Evolutionary conservation across 2,888 invertebrate species (phyloP), one percentile per base, ranked within the genome.

Genomic region (Hyles lineata): DNA sequence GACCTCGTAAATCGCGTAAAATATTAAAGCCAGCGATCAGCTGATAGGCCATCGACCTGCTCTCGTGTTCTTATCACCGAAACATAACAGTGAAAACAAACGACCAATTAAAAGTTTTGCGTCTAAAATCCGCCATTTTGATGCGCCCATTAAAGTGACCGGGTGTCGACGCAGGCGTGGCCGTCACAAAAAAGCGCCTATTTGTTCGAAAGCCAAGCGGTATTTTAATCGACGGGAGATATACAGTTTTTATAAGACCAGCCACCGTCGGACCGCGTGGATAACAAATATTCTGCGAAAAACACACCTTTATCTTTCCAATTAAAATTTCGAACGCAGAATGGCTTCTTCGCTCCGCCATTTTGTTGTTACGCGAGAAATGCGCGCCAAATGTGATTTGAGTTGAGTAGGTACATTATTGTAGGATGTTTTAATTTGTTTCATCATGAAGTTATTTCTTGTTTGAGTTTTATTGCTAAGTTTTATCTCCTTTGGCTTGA

Each of bases 321-420:
- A 94, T 94, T 94, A 93, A 94, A 90, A 94, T 93, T 92, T 88
- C 86, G 79, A 87, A 87, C 87, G 83, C 86, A 92, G 91, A 91
- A 93, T 94, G 92, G 93, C 91, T 89, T 85, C 91, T 85, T 81
- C 83, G 83, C 82, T 81, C 88, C 87, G 92, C 92, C 92, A 93
- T 93, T 87, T 92, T 92, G 88, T 74, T 74, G 70, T 67, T 67
- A 67, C 55, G 73, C 55, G 29, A 73, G 70, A 70, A 70, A 70
- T 70, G 70, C 55, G 58, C 71, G 71, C 71, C 25, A 67, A 67
- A 67, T 67, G 67, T 50, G 50, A 67, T 67, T 67, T 32, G 35
- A 21, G 43, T 63, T 50, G 15, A 50, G 63, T n/a, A n/a, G n/a
- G n/a, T 63, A 21, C 21, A 23, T 11, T 50, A 61, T 17, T 61